Base-by-base conservation (phyloP, 2,888 invertebrate species). In the Sminthurinus aureus region DNA sequence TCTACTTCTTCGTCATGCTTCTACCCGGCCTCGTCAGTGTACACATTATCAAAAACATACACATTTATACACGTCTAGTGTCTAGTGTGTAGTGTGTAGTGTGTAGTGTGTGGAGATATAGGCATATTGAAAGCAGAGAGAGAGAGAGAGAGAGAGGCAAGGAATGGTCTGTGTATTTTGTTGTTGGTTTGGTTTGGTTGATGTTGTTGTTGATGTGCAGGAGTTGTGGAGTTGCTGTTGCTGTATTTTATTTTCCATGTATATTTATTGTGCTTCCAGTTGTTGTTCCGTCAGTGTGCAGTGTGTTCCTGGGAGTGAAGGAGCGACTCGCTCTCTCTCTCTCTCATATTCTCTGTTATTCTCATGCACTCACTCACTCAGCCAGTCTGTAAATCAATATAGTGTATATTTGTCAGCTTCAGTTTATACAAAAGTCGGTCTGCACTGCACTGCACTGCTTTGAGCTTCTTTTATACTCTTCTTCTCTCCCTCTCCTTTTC, bases 201-300 rank as follows among this genome's bases (percentile, higher is more conserved):
- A 4, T 4, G 38, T 6, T 38, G 84, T 75, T 77, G 82, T 77
- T 82, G 75, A 71, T 79, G 80, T 80, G 80, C 80, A 73, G 71
- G 80, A 24, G 80, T 71, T 73, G 73, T 38, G 38, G 18, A 66
- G 66, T 66, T 8, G 18, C 67, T 77, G 26, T 8, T 66, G 1
- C 38, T 38, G 38, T 38, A 38, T 38, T 38, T 38, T 38, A 38
- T 38, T 38, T 38, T 38, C 38, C 83, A 51, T 20, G 11, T 76
- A 20, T 77, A 67, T 82, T 82, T 76, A 76, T 82, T 82, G 69
- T 82, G 82, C 76, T 76, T 50, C 82, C 22, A 67, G 69, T 82
- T 82, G 82, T 82, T 82, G 82, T 80, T 79, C 79, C 12, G 71
- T 77, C 18, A 52, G 12, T 50, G 38, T 67, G 38, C 67, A 58